Evolutionary conservation across 2,113 vertebrate genomes (phyloP), one percentile per base, ranked within the genome.

Genomic region (Heliornis fulica): DNA sequence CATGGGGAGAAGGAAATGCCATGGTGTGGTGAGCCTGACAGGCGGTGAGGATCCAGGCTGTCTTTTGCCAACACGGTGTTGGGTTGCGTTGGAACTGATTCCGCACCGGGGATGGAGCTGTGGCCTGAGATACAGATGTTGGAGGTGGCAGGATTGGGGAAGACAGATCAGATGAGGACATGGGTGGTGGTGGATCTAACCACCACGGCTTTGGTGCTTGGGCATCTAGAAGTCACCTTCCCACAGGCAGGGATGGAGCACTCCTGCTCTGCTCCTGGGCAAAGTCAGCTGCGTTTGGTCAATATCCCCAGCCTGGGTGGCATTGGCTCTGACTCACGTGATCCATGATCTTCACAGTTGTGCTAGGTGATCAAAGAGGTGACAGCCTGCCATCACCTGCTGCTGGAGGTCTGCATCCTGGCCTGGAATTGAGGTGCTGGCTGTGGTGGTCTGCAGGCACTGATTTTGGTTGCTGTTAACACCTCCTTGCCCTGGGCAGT

Each of bases 311-410:
- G 18, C 59, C 31, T 0, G 2, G 7, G 26, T 10, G 13, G 32
- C 20, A 63, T 82, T 43, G n/a, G 9, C 22, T 81, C 53, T 57
- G 64, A 48, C 64, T 19, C 38, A 4, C 0, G 0, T 23, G 54
- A 69, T 66, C 75, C 0, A 0, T 23, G 54, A 69, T 66, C 75
- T 65, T 85, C 0, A 0, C 22, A 12, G 53, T 48, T 20, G 13
- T 40, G 32, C 18, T 50, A 63, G 40, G 15, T 78, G 64, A 40
- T 20, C 34, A 48, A 68, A 59, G 34, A 83, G n/a, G 60, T 59
- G 75, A 64, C 59, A 57, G 28, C 15, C 13, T 45, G 38, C 45
- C 1, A 1, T 8, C 38, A n/a, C 20, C 65, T 56, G 2, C 70
- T 46, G 65, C 14, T 53, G 40, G 45, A 54, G 50, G 25, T 50